Evolutionary conservation across 2,888 invertebrate genomes (phyloP).

Genomic region (Amiota mariae): DNA sequence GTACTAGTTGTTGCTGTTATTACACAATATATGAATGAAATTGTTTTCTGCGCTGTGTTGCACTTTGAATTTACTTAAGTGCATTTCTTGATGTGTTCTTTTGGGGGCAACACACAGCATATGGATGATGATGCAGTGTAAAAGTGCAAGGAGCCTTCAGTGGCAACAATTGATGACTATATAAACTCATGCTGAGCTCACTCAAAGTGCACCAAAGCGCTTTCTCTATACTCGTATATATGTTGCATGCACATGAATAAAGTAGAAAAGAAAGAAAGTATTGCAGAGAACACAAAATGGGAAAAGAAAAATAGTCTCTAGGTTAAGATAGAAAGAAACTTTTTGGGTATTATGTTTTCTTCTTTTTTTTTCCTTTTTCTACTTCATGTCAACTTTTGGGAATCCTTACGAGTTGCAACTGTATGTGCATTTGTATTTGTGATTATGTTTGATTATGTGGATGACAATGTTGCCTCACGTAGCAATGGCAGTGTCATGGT

Average conservation of each 20-base stretch:
- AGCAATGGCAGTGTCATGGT: slow-evolving; percentile 13
- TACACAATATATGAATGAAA: too few relatives aligned
- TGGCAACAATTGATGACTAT: slow-evolving; percentile 15
- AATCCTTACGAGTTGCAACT: background rate
- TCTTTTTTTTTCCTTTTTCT: background rate
- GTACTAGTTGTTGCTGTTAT: too few relatives aligned
- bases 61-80: background rate
- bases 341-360: background rate
- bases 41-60: background rate
- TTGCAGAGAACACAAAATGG: background rate
- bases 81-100: background rate
- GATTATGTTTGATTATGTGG: slow-evolving; percentile 5
- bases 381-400: background rate
- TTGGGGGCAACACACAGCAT: background rate
- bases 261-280: too few relatives aligned
- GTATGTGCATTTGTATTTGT: background rate
- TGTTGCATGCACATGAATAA: too few relatives aligned
- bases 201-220: slow-evolving; percentile 10
- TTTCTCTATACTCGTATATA: too few relatives aligned
- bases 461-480: slow-evolving; percentile 11
- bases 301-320: slow-evolving; percentile 1
- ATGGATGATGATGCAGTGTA: too few relatives aligned
- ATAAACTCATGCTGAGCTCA: slow-evolving; percentile 10
- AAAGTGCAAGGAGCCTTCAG: too few relatives aligned
- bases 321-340: slow-evolving; percentile 11